Conservation (phyloP, 2,888 invertebrate species). For the Acanthosoma haemorrhoidale region DNA sequence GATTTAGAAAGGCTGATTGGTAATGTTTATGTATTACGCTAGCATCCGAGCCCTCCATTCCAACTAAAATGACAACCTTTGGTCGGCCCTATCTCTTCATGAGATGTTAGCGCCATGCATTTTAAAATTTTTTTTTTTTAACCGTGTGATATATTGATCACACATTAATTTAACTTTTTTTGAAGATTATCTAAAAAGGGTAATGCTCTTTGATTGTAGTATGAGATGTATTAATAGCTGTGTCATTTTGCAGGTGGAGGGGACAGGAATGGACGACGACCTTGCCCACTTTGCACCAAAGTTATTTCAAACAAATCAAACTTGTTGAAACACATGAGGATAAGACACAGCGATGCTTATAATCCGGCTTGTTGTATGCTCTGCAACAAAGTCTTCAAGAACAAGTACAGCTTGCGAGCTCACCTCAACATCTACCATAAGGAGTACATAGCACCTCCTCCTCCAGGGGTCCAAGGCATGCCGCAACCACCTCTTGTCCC, state of each 20-base stretch:
- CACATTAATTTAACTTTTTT: too few species aligned
- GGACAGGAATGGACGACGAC: slow-evolving; percentile 42
- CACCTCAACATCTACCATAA: slow-evolving; percentile 45
- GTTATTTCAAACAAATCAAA: slow-evolving; percentile 46
- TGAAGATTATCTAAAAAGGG: too few species aligned
- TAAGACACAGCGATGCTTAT: slow-evolving; percentile 44
- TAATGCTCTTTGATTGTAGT: too few species aligned
- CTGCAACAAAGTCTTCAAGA: slow-evolving; percentile 45
- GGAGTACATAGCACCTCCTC: slow-evolving; percentile 36
- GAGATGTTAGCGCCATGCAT: too few species aligned
- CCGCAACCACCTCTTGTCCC: slow-evolving; percentile 3
- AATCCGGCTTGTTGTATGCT: slow-evolving; percentile 44
- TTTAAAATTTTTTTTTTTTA: too few species aligned
- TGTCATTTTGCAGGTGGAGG: slow-evolving; percentile 22
- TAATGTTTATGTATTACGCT: too few species aligned
- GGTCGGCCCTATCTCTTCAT: too few species aligned
- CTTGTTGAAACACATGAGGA: slow-evolving; percentile 45
- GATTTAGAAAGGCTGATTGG: too few species aligned
- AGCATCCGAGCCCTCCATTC: too few species aligned
- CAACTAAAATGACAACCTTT: too few species aligned
- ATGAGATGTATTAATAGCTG: neutral
- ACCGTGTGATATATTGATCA: too few species aligned
- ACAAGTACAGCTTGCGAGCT: slow-evolving; percentile 45
- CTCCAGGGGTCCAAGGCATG: neutral
- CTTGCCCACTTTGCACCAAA: slow-evolving; percentile 45